Conservation (phyloP, 2,113 vertebrate genomes). For the Podarcis muralis region DNA sequence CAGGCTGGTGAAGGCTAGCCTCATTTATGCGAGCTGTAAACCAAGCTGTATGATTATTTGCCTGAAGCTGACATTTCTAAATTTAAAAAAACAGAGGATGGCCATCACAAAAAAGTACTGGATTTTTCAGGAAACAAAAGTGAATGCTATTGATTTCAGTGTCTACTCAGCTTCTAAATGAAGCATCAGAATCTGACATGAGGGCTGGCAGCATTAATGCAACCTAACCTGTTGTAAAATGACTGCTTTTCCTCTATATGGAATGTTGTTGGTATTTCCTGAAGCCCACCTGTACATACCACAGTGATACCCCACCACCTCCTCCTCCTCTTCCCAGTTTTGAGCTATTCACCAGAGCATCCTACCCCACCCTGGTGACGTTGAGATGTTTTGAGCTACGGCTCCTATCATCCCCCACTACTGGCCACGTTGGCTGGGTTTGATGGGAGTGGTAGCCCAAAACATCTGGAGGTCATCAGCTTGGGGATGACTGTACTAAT, state of each 20-base stretch:
- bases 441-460: too few species aligned
- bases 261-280: background rate
- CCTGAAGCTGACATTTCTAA: background rate
- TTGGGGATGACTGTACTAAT: too few species aligned
- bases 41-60: background rate
- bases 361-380: too few species aligned
- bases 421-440: too few species aligned
- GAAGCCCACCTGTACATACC: background rate
- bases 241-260: background rate
- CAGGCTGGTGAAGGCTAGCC: too few species aligned
- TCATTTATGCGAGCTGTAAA: too few species aligned
- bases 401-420: too few species aligned
- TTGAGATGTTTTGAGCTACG: too few species aligned
- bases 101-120: background rate
- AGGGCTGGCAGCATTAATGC: background rate
- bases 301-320: background rate
- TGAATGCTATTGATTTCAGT: background rate
- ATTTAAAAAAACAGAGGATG: background rate
- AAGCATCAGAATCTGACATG: too few species aligned
- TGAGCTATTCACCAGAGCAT: background rate
- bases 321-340: background rate
- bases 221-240: background rate
- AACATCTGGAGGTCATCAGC: too few species aligned
- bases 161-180: background rate
- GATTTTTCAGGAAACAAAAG: background rate